These are phyloP conservation scores for Scaptomyza polygonia DNA, from an alignment of 2,888 invertebrate species.

Conservation along the genomic window DNA sequence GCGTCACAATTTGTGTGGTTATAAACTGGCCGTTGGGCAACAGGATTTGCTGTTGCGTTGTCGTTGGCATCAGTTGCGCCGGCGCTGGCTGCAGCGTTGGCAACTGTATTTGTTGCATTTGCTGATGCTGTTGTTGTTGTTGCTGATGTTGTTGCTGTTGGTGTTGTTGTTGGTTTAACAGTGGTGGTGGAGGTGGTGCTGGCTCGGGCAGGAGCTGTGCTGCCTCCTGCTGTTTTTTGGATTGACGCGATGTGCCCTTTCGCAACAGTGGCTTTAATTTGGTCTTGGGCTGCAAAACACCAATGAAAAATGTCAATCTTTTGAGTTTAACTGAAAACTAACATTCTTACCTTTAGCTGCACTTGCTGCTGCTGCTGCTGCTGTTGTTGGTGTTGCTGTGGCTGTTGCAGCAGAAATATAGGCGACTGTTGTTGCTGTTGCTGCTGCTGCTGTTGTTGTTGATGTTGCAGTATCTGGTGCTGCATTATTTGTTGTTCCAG, in stretches of 20 bases:
- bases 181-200: conserved; percentile 48
- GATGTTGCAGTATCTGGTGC: conserved; percentile 55
- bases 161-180: conserved; percentile 36
- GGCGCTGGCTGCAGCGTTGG: conserved; percentile 61
- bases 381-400: conserved; percentile 38
- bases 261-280: conserved; percentile 66
- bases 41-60: conserved; percentile 81
- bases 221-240: conserved; percentile 58
- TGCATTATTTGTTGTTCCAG: conserved; percentile 53
- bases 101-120: conserved; percentile 68
- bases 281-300: conserved; percentile 38
- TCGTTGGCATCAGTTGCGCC: conserved; percentile 70
- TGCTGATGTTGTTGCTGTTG: conserved; percentile 45
- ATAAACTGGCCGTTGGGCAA: conserved; percentile 84
- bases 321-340: background rate
- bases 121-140: conserved; percentile 53
- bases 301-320: background rate
- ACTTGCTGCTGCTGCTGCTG: conserved; percentile 46
- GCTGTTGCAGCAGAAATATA: conserved; percentile 43
- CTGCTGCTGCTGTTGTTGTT: conserved; percentile 50
- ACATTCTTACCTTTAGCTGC: conserved; percentile 19
- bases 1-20: conserved; percentile 83
- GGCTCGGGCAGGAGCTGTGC: conserved; percentile 53
- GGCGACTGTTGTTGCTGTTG: conserved; percentile 39
- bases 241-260: conserved; percentile 55